Percentiles rank a stretch among this genome's conserved stretches.
phyloP scores from a whole-genome alignment of 2,113 vertebrate species.

The Myxocyprinus asiaticus region DNA sequence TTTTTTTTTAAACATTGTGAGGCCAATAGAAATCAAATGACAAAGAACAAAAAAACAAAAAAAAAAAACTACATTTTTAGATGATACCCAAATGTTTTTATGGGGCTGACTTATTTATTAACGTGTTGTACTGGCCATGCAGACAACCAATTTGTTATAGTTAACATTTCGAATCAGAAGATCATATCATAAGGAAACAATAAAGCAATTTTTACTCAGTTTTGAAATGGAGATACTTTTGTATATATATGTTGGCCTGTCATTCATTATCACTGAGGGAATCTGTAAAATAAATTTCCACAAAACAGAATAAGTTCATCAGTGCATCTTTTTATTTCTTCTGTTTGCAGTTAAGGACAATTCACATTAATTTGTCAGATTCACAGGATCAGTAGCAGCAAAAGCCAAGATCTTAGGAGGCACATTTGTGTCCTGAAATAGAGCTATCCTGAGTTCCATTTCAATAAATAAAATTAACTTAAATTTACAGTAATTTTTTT shows the following conservation, averaged over 20 bases:
- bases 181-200: no score
- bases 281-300: conserved; percentile 11
- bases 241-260: not conserved
- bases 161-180: no score
- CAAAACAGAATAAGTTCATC: not conserved
- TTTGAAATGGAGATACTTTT: not conserved
- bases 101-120: no score
- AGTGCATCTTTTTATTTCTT: conserved; percentile 36
- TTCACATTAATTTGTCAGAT: not conserved
- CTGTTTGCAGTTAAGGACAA: not conserved
- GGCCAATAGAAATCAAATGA: no score
- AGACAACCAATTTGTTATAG: no score
- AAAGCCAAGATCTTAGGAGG: conserved; percentile 20
- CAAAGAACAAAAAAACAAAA: no score
- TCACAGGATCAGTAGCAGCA: conserved; percentile 27
- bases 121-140: no score
- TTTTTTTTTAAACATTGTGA: no score
- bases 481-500: not conserved
- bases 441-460: conserved; percentile 13
- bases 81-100: no score
- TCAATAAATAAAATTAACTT: not conserved
- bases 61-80: no score
- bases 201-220: conserved; percentile 6
- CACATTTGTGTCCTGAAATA: conserved; percentile 31
- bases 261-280: not conserved